Evolutionary conservation across 2,888 invertebrate species (phyloP).

Genomic region (Pachycephus smyrnensis): DNA sequence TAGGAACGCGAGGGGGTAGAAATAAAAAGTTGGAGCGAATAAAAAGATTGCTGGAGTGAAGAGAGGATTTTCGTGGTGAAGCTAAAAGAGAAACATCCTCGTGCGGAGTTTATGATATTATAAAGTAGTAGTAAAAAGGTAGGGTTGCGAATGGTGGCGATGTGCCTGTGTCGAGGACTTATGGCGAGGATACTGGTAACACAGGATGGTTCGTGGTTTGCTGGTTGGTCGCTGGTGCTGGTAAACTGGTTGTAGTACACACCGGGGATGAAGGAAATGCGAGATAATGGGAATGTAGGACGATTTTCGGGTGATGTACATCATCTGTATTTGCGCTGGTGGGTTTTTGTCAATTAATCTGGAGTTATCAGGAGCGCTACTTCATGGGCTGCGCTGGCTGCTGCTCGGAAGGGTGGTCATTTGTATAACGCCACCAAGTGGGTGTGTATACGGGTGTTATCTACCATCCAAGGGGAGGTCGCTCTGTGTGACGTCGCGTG

Average conservation of each 20-base stretch:
- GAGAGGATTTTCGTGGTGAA: background rate
- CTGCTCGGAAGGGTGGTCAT: conserved; percentile 38
- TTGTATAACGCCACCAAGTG: conserved; percentile 44
- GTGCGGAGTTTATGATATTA: conserved; percentile 25
- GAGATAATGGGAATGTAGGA: conserved; percentile 8
- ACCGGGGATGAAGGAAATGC: too few species aligned
- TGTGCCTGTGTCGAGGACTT: too few species aligned
- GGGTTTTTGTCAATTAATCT: conserved; percentile 52
- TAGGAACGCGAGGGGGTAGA: background rate
- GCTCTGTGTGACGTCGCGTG: conserved; percentile 7
- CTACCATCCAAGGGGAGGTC: conserved; percentile 24
- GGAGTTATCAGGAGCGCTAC: conserved; percentile 37
- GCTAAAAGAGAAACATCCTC: background rate
- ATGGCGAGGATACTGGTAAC: background rate
- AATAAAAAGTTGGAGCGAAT: background rate
- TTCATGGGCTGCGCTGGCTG: conserved; percentile 8
- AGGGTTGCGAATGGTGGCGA: too few species aligned
- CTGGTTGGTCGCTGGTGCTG: too few species aligned
- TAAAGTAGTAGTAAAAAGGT: background rate
- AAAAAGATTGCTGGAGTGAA: background rate
- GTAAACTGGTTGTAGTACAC: too few species aligned
- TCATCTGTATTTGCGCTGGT: conserved; percentile 32
- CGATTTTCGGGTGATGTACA: conserved; percentile 23
- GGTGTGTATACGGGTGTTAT: conserved; percentile 45
- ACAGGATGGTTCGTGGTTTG: background rate